Evolutionary conservation across 2,113 vertebrate genomes (phyloP).

Genomic region (Hyla sarda): DNA sequence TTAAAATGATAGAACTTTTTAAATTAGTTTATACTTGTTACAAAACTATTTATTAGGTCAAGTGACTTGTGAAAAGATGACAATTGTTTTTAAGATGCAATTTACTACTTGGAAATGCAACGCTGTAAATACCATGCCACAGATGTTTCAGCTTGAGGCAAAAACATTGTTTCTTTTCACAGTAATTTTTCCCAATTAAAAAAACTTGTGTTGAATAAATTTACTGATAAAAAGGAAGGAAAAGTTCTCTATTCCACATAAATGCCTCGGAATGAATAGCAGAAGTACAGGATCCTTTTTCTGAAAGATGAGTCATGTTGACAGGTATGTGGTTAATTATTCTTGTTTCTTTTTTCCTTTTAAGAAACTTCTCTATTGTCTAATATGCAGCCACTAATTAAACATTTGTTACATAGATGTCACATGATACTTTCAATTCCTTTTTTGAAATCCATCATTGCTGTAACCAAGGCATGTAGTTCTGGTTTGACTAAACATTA

Average conservation of each 20-base stretch:
- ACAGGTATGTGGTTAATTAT: not conserved
- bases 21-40: not conserved
- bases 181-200: not conserved
- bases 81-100: not conserved
- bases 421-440: not conserved
- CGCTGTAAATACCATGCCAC: not conserved
- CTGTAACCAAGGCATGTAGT: not conserved
- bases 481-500: too few species aligned
- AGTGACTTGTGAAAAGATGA: not conserved
- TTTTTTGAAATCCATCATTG: not conserved
- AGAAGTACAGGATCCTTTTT: not conserved
- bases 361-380: not conserved
- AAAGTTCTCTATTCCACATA: not conserved
- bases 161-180: not conserved
- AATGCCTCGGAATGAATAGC: not conserved
- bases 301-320: not conserved
- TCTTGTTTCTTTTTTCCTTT: not conserved
- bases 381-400: not conserved
- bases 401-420: not conserved
- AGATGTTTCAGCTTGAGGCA: not conserved
- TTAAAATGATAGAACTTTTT: not conserved
- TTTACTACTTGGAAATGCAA: not conserved
- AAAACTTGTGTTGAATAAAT: not conserved
- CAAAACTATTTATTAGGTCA: not conserved
- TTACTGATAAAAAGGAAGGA: constrained; percentile 1